Conservation (phyloP, 2,113 vertebrate species). For the Saiga tatarica region DNA sequence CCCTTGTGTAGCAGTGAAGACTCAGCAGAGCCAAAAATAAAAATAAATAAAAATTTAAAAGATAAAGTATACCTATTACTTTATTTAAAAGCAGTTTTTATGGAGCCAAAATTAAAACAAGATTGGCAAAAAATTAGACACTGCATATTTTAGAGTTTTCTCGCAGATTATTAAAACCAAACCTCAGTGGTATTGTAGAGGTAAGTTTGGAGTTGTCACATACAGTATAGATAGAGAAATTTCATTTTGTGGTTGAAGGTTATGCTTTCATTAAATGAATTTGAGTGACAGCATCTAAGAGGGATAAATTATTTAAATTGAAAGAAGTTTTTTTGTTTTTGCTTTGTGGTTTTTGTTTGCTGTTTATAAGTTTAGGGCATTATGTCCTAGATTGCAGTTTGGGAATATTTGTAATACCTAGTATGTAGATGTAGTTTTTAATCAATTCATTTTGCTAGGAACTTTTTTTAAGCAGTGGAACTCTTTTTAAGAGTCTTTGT, state of each 20-base stretch:
- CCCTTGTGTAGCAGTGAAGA: not conserved
- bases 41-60: not conserved
- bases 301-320: not conserved
- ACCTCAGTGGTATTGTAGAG: not conserved
- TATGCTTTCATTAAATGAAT: not conserved
- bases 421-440: not conserved
- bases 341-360: not conserved
- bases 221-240: not conserved
- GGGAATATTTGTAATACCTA: not conserved
- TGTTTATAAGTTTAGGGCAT: not conserved
- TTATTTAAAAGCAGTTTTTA: not conserved
- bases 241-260: not conserved
- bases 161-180: not conserved
- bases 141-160: not conserved
- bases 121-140: not conserved
- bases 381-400: not conserved
- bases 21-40: not conserved
- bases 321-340: not conserved
- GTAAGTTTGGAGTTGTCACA: not conserved
- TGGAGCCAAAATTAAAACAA: slow-evolving; percentile 28
- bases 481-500: not conserved
- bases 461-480: not conserved
- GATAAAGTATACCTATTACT: not conserved
- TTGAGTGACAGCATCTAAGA: not conserved
- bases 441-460: not conserved